Percentiles rank a stretch among this genome's conserved stretches.
These are phyloP conservation scores for Stenolophus ochropezus DNA, from an alignment of 2,888 invertebrate species.

Conservation along the genomic window DNA sequence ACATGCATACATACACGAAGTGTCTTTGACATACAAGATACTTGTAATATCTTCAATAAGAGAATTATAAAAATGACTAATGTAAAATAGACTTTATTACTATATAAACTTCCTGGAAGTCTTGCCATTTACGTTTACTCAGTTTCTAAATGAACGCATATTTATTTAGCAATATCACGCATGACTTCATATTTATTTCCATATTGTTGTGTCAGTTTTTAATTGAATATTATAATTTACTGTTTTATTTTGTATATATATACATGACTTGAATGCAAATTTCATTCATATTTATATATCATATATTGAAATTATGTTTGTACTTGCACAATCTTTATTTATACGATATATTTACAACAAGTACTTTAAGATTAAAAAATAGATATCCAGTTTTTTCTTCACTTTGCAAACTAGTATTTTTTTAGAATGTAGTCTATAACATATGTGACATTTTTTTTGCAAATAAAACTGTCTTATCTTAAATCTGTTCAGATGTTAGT, in stretches of 20 bases:
- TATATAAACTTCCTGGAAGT: constrained; percentile 21
- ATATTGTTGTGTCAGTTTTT: not conserved
- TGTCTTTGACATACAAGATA: no score
- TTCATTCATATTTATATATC: not conserved
- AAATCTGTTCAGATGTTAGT: not conserved
- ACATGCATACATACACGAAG: no score
- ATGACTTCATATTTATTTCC: constrained; percentile 11
- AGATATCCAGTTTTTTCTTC: not conserved
- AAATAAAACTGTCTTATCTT: not conserved
- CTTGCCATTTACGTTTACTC: not conserved
- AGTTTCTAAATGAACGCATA: not conserved
- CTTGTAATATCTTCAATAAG: no score
- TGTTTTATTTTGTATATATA: not conserved
- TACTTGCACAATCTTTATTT: not conserved
- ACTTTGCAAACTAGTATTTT: not conserved
- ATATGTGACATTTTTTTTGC: not conserved
- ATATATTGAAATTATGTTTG: not conserved
- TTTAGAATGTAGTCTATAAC: not conserved
- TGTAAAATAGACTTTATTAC: not conserved
- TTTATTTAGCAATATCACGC: not conserved
- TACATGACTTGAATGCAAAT: not conserved
- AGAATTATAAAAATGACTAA: no score
- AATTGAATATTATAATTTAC: not conserved
- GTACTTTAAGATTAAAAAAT: no score
- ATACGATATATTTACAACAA: no score